These are phyloP conservation scores for Eurystomus gularis DNA, from an alignment of 2,113 vertebrate genomes.

Conservation along the genomic window DNA sequence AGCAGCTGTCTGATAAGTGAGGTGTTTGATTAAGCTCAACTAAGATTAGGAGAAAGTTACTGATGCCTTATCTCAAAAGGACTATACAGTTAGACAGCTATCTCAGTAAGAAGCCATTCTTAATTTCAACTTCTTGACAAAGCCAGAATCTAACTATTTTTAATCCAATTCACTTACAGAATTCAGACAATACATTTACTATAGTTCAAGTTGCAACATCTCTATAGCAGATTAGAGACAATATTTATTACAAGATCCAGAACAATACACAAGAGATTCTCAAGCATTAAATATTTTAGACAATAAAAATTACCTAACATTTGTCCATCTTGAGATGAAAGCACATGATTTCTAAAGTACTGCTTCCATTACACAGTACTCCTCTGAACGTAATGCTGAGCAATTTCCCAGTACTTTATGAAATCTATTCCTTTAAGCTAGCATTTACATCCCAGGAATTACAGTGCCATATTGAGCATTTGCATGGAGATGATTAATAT, in stretches of 20 bases:
- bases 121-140: slow-evolving; percentile 2
- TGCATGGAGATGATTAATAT: not conserved
- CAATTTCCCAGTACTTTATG: not conserved
- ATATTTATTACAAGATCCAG: not conserved
- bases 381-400: not conserved
- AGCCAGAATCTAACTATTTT: slow-evolving; percentile 32
- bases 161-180: slow-evolving; percentile 11
- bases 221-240: not conserved
- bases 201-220: not conserved
- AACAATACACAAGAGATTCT: not conserved
- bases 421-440: slow-evolving; percentile 4
- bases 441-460: not conserved
- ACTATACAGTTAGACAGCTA: slow-evolving; percentile 33
- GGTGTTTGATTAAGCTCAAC: slow-evolving; percentile 52
- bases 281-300: not conserved
- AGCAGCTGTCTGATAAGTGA: slow-evolving; percentile 44
- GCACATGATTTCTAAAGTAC: not conserved
- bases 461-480: not conserved
- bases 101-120: slow-evolving; percentile 6
- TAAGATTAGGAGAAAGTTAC: slow-evolving; percentile 52
- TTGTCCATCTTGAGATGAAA: not conserved
- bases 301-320: not conserved
- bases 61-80: slow-evolving; percentile 55
- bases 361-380: not conserved
- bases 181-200: slow-evolving; percentile 16